Evolutionary conservation across 2,113 vertebrate species (phyloP).

Genomic region (Microtus ochrogaster): DNA sequence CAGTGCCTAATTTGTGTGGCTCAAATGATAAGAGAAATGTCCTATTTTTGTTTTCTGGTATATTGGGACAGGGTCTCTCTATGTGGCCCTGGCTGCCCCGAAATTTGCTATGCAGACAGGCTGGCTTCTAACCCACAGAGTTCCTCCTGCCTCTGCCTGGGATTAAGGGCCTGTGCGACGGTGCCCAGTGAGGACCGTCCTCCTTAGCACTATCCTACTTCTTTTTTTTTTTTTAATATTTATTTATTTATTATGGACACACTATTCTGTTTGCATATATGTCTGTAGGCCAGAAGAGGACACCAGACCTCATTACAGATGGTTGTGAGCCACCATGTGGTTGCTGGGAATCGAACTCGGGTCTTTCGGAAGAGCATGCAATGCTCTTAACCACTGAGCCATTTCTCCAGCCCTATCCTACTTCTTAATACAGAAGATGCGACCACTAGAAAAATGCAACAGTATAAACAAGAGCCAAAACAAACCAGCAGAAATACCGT

Average conservation of each 20-base stretch:
- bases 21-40: not conserved
- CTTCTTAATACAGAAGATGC: constrained; percentile 26
- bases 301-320: too few relatives aligned
- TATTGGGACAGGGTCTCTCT: not conserved
- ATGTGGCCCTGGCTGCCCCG: not conserved
- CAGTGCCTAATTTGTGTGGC: not conserved
- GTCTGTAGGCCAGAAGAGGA: too few relatives aligned
- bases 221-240: too few relatives aligned
- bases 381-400: too few relatives aligned
- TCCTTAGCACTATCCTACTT: constrained; percentile 1
- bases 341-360: too few relatives aligned
- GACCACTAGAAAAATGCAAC: not conserved
- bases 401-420: not conserved
- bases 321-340: too few relatives aligned
- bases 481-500: not conserved
- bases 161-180: not conserved
- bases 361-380: too few relatives aligned
- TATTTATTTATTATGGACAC: too few relatives aligned
- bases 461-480: not conserved
- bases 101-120: not conserved
- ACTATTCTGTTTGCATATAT: too few relatives aligned
- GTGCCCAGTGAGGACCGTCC: not conserved
- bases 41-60: not conserved
- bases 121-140: not conserved
- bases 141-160: not conserved